Evolutionary conservation across 2,797 vertebrate species (phyloP).

Genomic region (Poecilia wingei): DNA sequence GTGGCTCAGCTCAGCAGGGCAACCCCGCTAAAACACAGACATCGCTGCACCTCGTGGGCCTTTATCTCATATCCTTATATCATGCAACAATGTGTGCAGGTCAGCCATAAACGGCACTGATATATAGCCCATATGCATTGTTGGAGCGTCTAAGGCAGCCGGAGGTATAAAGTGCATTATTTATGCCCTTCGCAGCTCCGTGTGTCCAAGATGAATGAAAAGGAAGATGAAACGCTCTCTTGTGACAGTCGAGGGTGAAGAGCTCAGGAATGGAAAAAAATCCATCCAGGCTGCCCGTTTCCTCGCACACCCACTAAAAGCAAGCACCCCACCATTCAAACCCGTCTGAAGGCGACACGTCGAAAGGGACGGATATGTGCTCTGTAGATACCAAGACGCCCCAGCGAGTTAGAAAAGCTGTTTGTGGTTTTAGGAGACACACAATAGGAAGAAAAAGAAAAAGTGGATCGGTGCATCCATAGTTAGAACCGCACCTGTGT

Average conservation of each 20-base stretch:
- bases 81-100: conserved; percentile 33
- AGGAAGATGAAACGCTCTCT: conserved; percentile 76
- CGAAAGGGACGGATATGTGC: conserved; percentile 75
- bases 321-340: conserved; percentile 9
- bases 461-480: background rate
- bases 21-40: conserved; percentile 17
- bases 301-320: conserved; percentile 28
- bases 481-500: too few relatives aligned
- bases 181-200: conserved; percentile 70
- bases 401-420: conserved; percentile 68
- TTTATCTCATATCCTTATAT: conserved; percentile 31
- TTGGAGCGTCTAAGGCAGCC: conserved; percentile 41
- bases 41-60: conserved; percentile 31
- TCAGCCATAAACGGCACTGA: conserved; percentile 52
- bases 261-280: conserved; percentile 71
- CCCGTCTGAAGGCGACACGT: conserved; percentile 77
- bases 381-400: conserved; percentile 77
- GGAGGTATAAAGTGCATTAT: conserved; percentile 72
- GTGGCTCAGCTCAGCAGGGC: background rate
- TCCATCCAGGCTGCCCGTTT: conserved; percentile 56
- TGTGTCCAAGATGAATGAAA: conserved; percentile 77
- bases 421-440: conserved; percentile 72
- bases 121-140: conserved; percentile 55
- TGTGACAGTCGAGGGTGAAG: conserved; percentile 74
- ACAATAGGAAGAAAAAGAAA: conserved; percentile 19